These are phyloP conservation scores for Romanomermis culicivorax DNA, from an alignment of 2,888 invertebrate genomes.

Conservation along the genomic window DNA sequence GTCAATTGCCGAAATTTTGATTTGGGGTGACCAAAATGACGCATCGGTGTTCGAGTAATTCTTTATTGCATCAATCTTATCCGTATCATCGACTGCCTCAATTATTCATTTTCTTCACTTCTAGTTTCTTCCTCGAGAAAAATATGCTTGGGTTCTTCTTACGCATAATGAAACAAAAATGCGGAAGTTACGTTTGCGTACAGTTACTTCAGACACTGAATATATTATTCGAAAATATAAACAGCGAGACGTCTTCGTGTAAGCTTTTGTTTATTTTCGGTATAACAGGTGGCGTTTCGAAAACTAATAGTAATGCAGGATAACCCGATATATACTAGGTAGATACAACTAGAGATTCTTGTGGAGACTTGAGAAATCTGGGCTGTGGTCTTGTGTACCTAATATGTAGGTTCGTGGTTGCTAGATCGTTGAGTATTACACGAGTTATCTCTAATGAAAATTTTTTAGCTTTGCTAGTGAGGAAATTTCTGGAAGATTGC, in stretches of 20 bases:
- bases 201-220: slow-evolving; percentile 91
- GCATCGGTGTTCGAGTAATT: slow-evolving; percentile 96
- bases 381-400: too few relatives aligned
- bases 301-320: too few relatives aligned
- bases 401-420: too few relatives aligned
- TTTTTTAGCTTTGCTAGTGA: slow-evolving; percentile 5
- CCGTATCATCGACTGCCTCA: slow-evolving; percentile 6
- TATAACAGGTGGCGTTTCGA: too few relatives aligned
- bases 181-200: slow-evolving; percentile 88
- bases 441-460: slow-evolving; percentile 7
- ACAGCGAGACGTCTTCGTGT: slow-evolving; percentile 96
- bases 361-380: too few relatives aligned
- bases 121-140: slow-evolving; percentile 90
- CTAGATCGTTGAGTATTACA: too few relatives aligned
- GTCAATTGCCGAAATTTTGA: slow-evolving; percentile 91
- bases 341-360: too few relatives aligned
- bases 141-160: slow-evolving; percentile 97
- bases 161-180: slow-evolving; percentile 87
- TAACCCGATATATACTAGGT: too few relatives aligned
- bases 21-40: slow-evolving; percentile 99
- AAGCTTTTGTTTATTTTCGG: slow-evolving; percentile 40
- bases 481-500: too few relatives aligned
- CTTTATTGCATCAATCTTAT: too few relatives aligned
- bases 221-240: slow-evolving; percentile 95
- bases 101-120: slow-evolving; percentile 26